These are phyloP conservation scores for Daktulosphaira vitifoliae DNA, from an alignment of 1,140 invertebrate species.

Conservation along the genomic window DNA sequence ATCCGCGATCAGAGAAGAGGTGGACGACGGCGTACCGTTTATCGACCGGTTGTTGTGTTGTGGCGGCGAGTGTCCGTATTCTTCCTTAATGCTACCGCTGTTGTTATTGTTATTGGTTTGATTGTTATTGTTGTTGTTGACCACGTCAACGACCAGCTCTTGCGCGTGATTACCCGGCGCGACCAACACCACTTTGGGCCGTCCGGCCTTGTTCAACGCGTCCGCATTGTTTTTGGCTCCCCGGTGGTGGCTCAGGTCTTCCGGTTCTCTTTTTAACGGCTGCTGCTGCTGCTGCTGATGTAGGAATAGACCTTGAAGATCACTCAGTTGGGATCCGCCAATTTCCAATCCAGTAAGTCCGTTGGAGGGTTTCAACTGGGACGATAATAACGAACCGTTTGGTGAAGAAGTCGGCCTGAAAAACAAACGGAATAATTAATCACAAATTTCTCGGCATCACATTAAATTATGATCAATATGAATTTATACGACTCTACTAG, in stretches of 20 bases:
- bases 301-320: slow-evolving; percentile 55
- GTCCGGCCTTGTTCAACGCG: slow-evolving; percentile 40
- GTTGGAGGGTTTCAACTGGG: slow-evolving; percentile 48
- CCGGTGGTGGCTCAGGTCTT: slow-evolving; percentile 51
- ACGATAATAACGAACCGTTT: slow-evolving; percentile 43
- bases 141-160: slow-evolving; percentile 47
- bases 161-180: slow-evolving; percentile 40
- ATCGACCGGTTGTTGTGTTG: slow-evolving; percentile 47
- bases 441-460: too few relatives aligned
- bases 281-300: slow-evolving; percentile 50
- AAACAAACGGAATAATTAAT: slow-evolving; percentile 30
- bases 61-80: slow-evolving; percentile 44
- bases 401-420: slow-evolving; percentile 42
- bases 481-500: too few relatives aligned
- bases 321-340: slow-evolving; percentile 47
- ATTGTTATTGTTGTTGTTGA: slow-evolving; percentile 36
- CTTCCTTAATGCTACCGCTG: slow-evolving; percentile 44
- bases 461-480: too few relatives aligned
- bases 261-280: slow-evolving; percentile 56
- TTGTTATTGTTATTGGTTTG: slow-evolving; percentile 23
- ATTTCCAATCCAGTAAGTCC: slow-evolving; percentile 50
- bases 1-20: slow-evolving; percentile 46
- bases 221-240: slow-evolving; percentile 42
- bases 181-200: slow-evolving; percentile 45
- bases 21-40: slow-evolving; percentile 47